Percentiles rank a stretch among this genome's conserved stretches.
Conservation (phyloP, 2,113 vertebrate genomes). For the Ceyx cyanopectus region DNA sequence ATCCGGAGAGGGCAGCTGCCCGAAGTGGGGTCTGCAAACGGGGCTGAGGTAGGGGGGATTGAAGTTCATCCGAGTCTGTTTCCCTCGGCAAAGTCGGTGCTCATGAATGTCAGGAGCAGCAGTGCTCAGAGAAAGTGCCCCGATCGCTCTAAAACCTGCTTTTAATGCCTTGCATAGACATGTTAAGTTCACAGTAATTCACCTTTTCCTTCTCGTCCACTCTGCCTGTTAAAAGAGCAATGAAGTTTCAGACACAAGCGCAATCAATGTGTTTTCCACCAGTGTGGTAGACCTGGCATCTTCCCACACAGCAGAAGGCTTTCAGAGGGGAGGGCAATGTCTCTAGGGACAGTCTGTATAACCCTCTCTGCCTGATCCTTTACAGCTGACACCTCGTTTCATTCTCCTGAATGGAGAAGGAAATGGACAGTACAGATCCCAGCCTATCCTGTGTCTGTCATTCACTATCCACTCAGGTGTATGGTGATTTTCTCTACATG, state of each 20-base stretch:
- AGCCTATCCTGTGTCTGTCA: fast-evolving
- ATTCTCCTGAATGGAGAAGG: not conserved
- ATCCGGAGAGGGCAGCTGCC: not conserved
- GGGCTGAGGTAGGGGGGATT: no score
- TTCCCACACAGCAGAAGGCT: fast-evolving
- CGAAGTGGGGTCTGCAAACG: not conserved
- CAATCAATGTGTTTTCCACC: fast-evolving
- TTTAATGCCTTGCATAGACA: fast-evolving
- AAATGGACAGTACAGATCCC: no score
- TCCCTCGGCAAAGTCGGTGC: fast-evolving
- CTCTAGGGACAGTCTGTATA: fast-evolving
- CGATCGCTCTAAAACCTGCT: fast-evolving
- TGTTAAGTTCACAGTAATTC: fast-evolving
- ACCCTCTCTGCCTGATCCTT: not conserved
- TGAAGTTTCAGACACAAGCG: fast-evolving
- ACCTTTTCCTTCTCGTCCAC: fast-evolving
- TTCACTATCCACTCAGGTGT: fast-evolving
- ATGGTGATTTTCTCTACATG: fast-evolving
- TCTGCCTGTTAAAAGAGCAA: fast-evolving
- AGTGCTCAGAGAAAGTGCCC: fast-evolving
- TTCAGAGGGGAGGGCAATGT: fast-evolving
- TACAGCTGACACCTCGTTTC: not conserved
- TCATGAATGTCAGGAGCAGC: fast-evolving
- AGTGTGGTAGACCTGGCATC: not conserved
- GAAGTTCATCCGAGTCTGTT: fast-evolving